Evolutionary conservation across 35 echinoderm and acorn worm genomes (phyloP).

Genomic region (Heliocidaris tuberculata): DNA sequence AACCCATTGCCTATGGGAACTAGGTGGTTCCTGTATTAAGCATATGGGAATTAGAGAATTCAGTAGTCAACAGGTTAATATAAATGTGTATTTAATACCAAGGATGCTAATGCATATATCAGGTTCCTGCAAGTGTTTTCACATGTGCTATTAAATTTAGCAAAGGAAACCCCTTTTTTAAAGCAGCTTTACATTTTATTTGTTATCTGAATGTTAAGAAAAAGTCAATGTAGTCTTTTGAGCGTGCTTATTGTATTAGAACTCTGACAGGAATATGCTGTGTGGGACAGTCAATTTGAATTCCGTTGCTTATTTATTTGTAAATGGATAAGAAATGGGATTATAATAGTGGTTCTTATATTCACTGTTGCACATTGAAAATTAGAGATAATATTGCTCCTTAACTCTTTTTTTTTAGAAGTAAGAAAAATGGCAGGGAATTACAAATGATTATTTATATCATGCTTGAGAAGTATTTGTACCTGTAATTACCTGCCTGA

Average conservation of each 20-base stretch:
- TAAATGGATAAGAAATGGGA: neutral
- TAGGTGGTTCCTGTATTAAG: too few species aligned
- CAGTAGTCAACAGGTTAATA: too few species aligned
- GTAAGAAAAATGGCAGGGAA: neutral
- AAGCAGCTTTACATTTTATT: neutral
- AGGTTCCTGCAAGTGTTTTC: too few species aligned
- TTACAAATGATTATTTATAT: neutral
- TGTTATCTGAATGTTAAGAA: neutral
- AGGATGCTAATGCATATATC: too few species aligned
- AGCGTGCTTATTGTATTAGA: neutral
- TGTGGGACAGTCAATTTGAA: neutral
- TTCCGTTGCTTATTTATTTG: neutral
- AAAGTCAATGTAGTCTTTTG: neutral
- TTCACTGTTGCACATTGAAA: neutral
- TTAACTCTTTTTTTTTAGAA: neutral
- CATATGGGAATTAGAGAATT: too few species aligned
- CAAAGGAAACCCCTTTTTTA: neutral
- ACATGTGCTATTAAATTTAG: neutral
- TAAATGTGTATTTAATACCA: too few species aligned
- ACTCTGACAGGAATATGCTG: neutral
- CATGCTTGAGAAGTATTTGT: neutral
- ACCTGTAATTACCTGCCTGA: too few species aligned
- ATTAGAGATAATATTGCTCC: neutral
- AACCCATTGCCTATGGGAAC: too few species aligned
- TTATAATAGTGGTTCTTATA: neutral